phyloP scores from a whole-genome alignment of 2,797 vertebrate genomes.

The Lacerta viridis region DNA sequence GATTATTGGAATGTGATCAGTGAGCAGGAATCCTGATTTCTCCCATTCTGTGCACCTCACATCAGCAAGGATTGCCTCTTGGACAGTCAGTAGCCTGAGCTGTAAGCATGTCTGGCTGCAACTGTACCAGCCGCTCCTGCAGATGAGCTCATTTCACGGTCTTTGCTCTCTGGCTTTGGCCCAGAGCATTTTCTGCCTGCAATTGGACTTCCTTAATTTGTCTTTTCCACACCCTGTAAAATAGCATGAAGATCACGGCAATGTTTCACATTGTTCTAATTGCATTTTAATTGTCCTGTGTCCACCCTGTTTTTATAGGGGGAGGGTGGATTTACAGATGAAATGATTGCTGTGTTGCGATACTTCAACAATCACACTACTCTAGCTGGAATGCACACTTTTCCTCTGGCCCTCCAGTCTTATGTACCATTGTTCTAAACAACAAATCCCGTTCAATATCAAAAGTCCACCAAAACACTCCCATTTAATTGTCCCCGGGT shows the following conservation, averaged over 20 bases:
- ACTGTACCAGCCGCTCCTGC: not conserved
- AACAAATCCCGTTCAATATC: constrained; percentile 51
- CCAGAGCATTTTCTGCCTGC: constrained; percentile 5
- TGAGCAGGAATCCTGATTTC: too few relatives aligned
- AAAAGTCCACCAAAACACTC: constrained; percentile 61
- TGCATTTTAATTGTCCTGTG: constrained; percentile 41
- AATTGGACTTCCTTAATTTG: constrained; percentile 24
- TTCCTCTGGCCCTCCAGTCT: too few relatives aligned
- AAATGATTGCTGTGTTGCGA: constrained; percentile 16
- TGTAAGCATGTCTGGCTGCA: not conserved
- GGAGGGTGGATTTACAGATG: constrained; percentile 29
- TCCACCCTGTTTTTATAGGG: constrained; percentile 49
- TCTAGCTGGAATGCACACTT: constrained; percentile 37
- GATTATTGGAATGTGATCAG: too few relatives aligned
- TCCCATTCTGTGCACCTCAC: not conserved
- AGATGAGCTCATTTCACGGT: not conserved
- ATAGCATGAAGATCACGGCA: constrained; percentile 50
- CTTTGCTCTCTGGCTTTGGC: not conserved
- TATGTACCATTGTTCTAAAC: constrained; percentile 61
- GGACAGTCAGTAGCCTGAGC: too few relatives aligned
- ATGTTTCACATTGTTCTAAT: constrained; percentile 37
- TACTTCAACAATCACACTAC: not conserved
- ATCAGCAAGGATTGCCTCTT: not conserved
- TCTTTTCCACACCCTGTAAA: constrained; percentile 49
- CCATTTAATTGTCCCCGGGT: constrained; percentile 36